phyloP scores from a whole-genome alignment of 2,113 vertebrate genomes.

The Oreochromis niloticus region DNA sequence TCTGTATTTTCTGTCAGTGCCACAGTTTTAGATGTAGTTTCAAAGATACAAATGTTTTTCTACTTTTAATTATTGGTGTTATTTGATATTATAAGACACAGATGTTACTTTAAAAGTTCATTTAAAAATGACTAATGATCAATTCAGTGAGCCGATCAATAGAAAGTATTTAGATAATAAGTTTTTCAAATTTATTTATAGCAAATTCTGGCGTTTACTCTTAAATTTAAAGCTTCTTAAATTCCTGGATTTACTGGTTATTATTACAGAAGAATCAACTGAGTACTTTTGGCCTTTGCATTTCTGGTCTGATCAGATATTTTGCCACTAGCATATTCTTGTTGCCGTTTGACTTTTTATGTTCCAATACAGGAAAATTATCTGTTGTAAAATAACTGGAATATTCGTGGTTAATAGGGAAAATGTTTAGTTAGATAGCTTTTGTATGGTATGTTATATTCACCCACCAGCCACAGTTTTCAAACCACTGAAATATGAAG shows the following conservation, averaged over 20 bases:
- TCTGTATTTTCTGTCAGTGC: background rate
- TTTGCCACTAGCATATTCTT: background rate
- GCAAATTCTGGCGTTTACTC: background rate
- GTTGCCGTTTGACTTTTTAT: background rate
- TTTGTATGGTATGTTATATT: background rate
- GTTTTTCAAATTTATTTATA: background rate
- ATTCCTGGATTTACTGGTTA: background rate
- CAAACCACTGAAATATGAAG: background rate
- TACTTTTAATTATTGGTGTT: background rate
- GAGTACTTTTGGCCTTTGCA: accelerated
- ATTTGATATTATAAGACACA: background rate
- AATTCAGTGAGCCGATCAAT: background rate
- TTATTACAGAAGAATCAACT: background rate
- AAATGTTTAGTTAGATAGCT: background rate
- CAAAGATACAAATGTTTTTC: background rate
- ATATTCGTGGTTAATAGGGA: background rate
- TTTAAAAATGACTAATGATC: background rate
- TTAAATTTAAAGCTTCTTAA: background rate
- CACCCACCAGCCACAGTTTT: background rate
- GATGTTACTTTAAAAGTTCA: background rate
- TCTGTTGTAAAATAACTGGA: background rate
- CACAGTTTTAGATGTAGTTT: background rate
- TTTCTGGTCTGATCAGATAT: background rate
- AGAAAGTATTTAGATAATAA: background rate
- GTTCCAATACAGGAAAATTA: background rate